These are phyloP conservation scores for Percina caprodes DNA, from an alignment of 2,113 vertebrate species.

Conservation along the genomic window DNA sequence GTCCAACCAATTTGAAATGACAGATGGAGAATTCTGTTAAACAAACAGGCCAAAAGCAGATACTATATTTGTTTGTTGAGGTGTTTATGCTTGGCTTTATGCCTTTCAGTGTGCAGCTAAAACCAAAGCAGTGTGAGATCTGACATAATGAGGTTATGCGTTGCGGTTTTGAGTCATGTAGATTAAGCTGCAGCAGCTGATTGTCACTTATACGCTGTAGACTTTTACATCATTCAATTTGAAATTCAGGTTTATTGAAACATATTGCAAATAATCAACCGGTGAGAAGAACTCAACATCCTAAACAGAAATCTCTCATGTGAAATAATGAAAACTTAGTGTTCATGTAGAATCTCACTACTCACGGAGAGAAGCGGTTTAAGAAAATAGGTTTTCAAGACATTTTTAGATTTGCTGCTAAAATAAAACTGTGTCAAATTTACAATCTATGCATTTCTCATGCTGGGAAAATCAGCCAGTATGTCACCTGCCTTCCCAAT, in stretches of 20 bases:
- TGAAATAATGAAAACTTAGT: background rate
- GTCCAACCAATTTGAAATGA: background rate
- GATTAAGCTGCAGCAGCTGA: background rate
- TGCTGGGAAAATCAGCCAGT: background rate
- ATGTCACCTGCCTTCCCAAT: background rate
- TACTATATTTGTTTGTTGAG: background rate
- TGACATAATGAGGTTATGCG: background rate
- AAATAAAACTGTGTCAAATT: background rate
- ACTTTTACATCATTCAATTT: background rate
- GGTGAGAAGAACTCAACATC: background rate
- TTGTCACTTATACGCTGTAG: background rate
- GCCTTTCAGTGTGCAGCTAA: conserved; percentile 10
- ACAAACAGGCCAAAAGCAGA: background rate
- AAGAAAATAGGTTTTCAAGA: background rate
- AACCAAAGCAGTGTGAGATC: background rate
- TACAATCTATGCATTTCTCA: background rate
- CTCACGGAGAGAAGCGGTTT: background rate
- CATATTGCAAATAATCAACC: background rate
- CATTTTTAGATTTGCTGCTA: background rate
- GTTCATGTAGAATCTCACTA: background rate
- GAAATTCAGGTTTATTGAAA: background rate
- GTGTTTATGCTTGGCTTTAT: background rate
- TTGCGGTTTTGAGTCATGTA: background rate
- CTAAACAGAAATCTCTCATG: background rate
- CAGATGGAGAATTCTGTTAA: background rate